A percentile compares a stretch with the other conserved stretches of the same genome.
phyloP scores from a whole-genome alignment of 2,113 vertebrate genomes.

The Panthera tigris region DNA sequence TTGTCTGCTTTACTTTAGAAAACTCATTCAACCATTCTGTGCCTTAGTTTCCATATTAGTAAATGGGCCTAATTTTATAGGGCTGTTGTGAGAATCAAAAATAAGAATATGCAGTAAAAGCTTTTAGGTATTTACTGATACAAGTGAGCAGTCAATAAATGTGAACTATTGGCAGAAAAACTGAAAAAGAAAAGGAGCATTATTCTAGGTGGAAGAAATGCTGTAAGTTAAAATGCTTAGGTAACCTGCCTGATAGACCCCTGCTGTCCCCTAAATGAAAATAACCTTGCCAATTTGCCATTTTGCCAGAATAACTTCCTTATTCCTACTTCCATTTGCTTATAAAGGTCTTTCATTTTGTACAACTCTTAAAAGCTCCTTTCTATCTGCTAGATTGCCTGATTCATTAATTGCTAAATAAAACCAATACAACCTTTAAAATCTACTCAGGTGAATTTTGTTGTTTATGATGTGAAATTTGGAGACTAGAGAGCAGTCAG shows the following conservation, averaged over 20 bases:
- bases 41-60: neutral
- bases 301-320: neutral
- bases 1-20: neutral
- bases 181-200: neutral
- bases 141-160: neutral
- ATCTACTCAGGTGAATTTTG: neutral
- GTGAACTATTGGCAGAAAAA: constrained; percentile 4
- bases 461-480: constrained; percentile 4
- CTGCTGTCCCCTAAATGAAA: neutral
- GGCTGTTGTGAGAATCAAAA: neutral
- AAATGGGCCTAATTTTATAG: neutral
- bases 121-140: neutral
- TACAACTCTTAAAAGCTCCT: neutral
- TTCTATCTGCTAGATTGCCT: neutral
- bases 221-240: neutral
- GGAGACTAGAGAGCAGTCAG: neutral
- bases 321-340: neutral
- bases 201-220: neutral
- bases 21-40: neutral
- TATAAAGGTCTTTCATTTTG: neutral
- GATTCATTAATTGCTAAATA: neutral
- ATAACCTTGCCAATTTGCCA: neutral
- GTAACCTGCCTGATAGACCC: neutral
- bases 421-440: neutral
- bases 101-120: neutral